phyloP scores from a whole-genome alignment of 2,113 vertebrate species.

The Nipponia nippon region DNA sequence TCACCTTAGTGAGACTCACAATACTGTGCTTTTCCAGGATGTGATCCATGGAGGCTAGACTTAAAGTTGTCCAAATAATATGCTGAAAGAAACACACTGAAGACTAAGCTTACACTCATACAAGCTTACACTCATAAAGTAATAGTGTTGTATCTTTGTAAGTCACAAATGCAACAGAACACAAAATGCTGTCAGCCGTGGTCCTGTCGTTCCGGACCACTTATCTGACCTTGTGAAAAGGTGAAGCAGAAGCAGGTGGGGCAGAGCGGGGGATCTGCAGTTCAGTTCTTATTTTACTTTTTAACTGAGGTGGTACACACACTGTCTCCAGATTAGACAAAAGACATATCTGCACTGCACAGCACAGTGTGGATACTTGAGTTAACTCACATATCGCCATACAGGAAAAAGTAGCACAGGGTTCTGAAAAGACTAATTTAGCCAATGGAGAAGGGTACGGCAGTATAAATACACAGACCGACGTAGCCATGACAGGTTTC shows the following conservation, averaged over 20 bases:
- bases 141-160: not conserved
- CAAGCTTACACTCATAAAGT: not conserved
- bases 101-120: constrained; percentile 1
- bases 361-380: not conserved
- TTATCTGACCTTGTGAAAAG: not conserved
- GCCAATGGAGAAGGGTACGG: not conserved
- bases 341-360: not conserved
- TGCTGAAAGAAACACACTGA: not conserved
- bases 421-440: not conserved
- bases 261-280: not conserved
- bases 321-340: not conserved
- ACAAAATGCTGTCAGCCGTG: not conserved
- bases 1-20: not conserved
- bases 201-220: not conserved
- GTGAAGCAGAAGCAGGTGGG: not conserved
- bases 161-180: not conserved
- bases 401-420: not conserved
- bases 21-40: not conserved
- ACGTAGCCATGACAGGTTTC: not conserved
- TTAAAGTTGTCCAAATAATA: not conserved
- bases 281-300: not conserved
- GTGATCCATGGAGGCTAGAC: not conserved
- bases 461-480: not conserved
- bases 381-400: not conserved
- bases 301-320: not conserved